phyloP scores from a whole-genome alignment of 2,888 invertebrate species.

The Apotomis capreana region DNA sequence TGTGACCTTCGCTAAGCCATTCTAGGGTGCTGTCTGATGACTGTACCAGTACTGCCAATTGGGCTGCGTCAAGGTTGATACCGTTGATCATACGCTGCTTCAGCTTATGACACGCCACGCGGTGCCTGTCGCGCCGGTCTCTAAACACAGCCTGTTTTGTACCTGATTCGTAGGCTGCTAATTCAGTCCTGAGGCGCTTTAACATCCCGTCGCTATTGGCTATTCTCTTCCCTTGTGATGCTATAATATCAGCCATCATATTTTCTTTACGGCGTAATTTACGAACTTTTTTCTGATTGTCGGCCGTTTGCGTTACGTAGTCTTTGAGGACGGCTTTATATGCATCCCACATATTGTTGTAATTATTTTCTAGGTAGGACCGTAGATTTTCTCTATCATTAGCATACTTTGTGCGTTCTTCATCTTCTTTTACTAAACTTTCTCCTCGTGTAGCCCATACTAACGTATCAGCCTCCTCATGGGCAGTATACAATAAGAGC shows the following conservation, averaged over 20 bases:
- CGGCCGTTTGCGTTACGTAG: slow-evolving; percentile 68
- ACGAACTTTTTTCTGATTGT: slow-evolving; percentile 72
- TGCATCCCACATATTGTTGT: slow-evolving; percentile 70
- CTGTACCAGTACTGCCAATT: slow-evolving; percentile 63
- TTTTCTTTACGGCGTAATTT: slow-evolving; percentile 72
- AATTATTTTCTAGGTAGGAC: slow-evolving; percentile 69
- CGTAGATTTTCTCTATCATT: slow-evolving; percentile 67
- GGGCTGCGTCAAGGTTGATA: slow-evolving; percentile 60
- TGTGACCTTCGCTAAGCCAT: slow-evolving; percentile 66
- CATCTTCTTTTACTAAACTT: slow-evolving; percentile 74
- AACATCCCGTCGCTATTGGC: slow-evolving; percentile 69
- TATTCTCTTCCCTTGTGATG: slow-evolving; percentile 72
- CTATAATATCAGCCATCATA: slow-evolving; percentile 75
- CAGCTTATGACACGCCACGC: slow-evolving; percentile 64
- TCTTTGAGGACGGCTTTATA: slow-evolving; percentile 70
- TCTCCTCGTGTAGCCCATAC: slow-evolving; percentile 74
- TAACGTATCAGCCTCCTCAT: slow-evolving; percentile 64
- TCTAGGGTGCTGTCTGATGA: slow-evolving; percentile 68
- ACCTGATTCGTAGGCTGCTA: slow-evolving; percentile 74
- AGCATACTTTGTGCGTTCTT: slow-evolving; percentile 65
- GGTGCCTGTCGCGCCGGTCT: slow-evolving; percentile 70
- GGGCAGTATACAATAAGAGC: slow-evolving; percentile 66
- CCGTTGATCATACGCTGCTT: slow-evolving; percentile 63
- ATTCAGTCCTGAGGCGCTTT: slow-evolving; percentile 65
- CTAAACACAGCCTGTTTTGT: slow-evolving; percentile 74